Evolutionary conservation across 2,113 vertebrate genomes (phyloP), one percentile per base, ranked within the genome.

Genomic region (Marmota monax): DNA sequence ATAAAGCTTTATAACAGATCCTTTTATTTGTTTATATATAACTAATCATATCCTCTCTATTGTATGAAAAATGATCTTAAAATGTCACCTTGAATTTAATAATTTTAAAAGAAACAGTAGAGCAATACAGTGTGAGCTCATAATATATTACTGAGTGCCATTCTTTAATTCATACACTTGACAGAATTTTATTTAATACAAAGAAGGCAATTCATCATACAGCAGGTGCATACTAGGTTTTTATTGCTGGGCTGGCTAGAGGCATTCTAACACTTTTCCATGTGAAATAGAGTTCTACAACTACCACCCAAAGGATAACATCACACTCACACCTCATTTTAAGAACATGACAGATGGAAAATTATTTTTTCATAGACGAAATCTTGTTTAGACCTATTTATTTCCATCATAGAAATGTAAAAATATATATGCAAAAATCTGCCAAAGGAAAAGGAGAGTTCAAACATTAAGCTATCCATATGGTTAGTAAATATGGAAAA

Each of bases 301-400:
- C 42, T 48, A 87, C 18, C n/a, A 92, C 82, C 23, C 70, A 37
- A 74, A 87, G 51, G 22, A 76, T 29, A 90, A 51, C 65, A 80
- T 90, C 80, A 87, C 48, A 58, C 18, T 73, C 73, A 34, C 65
- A 96, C 32, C 42, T 96, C 70, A 42, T 84, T 90, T 14, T 29
- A 84, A 42, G 45, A 80, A 72, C 29, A 63, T 16, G 53, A 14
- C 25, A 37, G 7, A 58, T 37, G 76, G 51, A 37, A 96, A 97
- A 96, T 88, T 84, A 94, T 56, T 80, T 85, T 53, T 37, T 88
- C 56, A 80, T 16, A 82, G 61, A 53, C 58, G 83, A 91, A 69
- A 88, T 39, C 13, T 39, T 48, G 1, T 34, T 25, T 74, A 69
- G 61, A 18, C 25, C 3, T 80, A 25, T 83, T 61, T 87, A 79